Evolutionary conservation across 2,888 invertebrate species (phyloP).

Genomic region (Abrostola triplasia): DNA sequence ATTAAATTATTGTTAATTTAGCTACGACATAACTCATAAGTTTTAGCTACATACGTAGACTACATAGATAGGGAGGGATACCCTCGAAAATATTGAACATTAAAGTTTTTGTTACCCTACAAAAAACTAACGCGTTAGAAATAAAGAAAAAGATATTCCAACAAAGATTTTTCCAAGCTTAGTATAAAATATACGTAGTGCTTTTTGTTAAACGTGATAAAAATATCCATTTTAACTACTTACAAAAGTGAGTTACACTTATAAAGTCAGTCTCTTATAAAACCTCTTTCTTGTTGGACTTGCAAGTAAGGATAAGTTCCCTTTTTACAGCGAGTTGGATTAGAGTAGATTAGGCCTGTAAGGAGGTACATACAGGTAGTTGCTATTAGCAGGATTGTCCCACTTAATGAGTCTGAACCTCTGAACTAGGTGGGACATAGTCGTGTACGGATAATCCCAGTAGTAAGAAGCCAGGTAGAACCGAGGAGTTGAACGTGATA

Average conservation of each 20-base stretch:
- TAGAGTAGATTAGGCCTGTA: conserved; percentile 11
- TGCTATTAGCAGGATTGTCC: conserved; percentile 5
- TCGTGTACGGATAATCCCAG: not conserved
- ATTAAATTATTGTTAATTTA: too few relatives aligned
- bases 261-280: not conserved
- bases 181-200: not conserved
- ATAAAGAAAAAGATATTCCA: not conserved
- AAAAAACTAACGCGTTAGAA: not conserved
- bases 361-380: conserved; percentile 3
- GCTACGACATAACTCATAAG: too few relatives aligned
- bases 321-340: conserved; percentile 1
- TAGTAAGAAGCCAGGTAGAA: not conserved
- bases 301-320: conserved; percentile 10
- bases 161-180: not conserved
- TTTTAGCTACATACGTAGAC: too few relatives aligned
- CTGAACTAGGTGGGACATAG: not conserved
- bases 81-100: not conserved
- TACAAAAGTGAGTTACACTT: not conserved
- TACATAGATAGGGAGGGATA: too few relatives aligned
- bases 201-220: not conserved
- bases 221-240: conserved; percentile 1
- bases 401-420: not conserved
- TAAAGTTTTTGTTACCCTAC: not conserved
- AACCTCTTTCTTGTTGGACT: not conserved
- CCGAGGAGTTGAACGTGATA: not conserved